A percentile compares a stretch with the other conserved stretches of the same genome.
phyloP scores from a whole-genome alignment of 1,140 invertebrate species.

The Hylaeus anthracinus region DNA sequence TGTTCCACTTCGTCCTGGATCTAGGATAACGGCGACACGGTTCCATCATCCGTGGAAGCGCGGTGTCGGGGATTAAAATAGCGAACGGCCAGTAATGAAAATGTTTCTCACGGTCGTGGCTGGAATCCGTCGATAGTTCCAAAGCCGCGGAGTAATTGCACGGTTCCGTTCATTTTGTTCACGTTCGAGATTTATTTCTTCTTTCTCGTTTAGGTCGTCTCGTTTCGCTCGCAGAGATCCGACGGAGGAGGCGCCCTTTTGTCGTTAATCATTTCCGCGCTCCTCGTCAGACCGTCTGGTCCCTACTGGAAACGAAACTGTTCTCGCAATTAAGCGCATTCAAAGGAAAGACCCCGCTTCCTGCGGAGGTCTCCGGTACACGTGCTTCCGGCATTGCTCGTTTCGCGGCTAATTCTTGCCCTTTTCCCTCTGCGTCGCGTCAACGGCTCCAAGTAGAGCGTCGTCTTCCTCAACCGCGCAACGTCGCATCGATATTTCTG shows the following conservation, averaged over 20 bases:
- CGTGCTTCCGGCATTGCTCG: slow-evolving; percentile 59
- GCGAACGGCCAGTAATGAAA: slow-evolving; percentile 9
- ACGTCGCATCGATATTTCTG: slow-evolving; percentile 19
- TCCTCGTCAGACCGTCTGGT: slow-evolving; percentile 57
- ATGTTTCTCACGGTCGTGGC: not conserved
- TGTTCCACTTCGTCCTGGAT: no score
- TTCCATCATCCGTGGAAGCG: no score
- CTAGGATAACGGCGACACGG: no score
- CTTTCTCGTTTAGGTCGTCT: slow-evolving; percentile 38
- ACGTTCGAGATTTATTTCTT: slow-evolving; percentile 53
- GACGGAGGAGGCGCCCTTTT: slow-evolving; percentile 57
- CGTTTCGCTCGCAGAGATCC: slow-evolving; percentile 30
- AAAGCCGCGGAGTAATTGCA: slow-evolving; percentile 48
- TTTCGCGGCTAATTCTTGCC: slow-evolving; percentile 55
- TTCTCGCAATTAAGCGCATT: slow-evolving; percentile 70
- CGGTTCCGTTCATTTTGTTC: slow-evolving; percentile 44
- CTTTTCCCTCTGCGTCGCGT: not conserved
- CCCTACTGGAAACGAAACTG: slow-evolving; percentile 60
- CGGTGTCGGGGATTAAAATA: slow-evolving; percentile 1
- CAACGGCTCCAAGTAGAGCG: slow-evolving; percentile 32
- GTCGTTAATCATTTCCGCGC: slow-evolving; percentile 71
- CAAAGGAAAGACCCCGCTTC: slow-evolving; percentile 58
- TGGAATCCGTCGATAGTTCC: slow-evolving; percentile 15
- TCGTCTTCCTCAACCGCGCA: not conserved
- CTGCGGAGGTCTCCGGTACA: slow-evolving; percentile 43